Evolutionary conservation across 2,113 vertebrate species (phyloP).

Genomic region (Sphyrna mokarran): DNA sequence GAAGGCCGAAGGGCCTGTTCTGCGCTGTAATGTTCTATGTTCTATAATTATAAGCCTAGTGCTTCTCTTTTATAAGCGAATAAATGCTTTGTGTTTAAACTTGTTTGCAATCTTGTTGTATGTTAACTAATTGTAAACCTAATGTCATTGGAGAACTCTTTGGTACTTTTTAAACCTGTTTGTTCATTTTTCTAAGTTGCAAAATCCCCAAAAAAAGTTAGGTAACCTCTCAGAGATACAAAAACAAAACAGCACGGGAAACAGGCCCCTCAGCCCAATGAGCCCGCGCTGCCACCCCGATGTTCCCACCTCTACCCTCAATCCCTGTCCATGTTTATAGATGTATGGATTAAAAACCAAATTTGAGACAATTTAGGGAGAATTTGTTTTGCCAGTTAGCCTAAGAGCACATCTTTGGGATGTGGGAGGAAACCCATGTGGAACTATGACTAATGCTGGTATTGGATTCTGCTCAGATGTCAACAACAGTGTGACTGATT

Average conservation of each 20-base stretch:
- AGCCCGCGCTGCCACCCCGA: too few relatives aligned
- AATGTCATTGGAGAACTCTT: background rate
- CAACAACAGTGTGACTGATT: background rate
- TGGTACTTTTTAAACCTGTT: background rate
- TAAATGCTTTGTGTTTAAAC: background rate
- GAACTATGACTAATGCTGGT: background rate
- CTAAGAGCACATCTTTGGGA: too few relatives aligned
- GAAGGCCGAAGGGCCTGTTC: too few relatives aligned
- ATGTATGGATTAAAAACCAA: too few relatives aligned
- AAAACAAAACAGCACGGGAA: too few relatives aligned
- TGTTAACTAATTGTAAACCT: background rate
- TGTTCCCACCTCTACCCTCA: too few relatives aligned
- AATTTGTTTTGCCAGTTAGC: too few relatives aligned
- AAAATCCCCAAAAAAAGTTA: background rate
- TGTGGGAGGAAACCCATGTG: too few relatives aligned
- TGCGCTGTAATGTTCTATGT: too few relatives aligned
- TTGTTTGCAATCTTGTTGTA: background rate
- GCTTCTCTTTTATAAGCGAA: background rate
- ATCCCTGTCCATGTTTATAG: too few relatives aligned
- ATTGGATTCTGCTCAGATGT: background rate
- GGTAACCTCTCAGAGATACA: background rate
- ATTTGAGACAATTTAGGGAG: too few relatives aligned
- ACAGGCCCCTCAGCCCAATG: too few relatives aligned
- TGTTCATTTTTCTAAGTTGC: background rate
- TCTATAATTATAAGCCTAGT: background rate